A percentile compares a stretch with the other conserved stretches of the same genome.
Evolutionary conservation across 1,140 invertebrate species (phyloP).

Genomic region (Apocrypta bakeri): DNA sequence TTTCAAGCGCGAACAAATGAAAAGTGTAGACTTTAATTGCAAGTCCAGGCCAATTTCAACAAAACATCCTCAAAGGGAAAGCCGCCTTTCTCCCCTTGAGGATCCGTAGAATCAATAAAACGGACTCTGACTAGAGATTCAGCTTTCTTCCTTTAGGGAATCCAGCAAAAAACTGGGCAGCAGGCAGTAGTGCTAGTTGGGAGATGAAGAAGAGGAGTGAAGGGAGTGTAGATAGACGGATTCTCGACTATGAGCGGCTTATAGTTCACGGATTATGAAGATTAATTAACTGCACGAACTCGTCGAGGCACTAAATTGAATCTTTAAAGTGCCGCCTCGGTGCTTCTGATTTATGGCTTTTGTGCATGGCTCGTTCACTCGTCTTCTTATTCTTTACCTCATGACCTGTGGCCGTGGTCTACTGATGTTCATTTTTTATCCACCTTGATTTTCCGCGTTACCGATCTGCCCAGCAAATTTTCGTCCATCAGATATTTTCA

Average conservation of each 20-base stretch:
- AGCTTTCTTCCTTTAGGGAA: slow-evolving; percentile 13
- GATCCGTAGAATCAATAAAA: background rate
- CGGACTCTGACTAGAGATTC: background rate
- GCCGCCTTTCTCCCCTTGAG: background rate
- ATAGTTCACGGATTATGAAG: slow-evolving; percentile 62
- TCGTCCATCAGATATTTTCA: background rate
- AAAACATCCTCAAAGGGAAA: background rate
- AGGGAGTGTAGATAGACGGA: background rate
- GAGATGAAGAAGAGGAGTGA: background rate
- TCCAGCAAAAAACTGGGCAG: background rate
- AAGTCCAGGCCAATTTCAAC: background rate
- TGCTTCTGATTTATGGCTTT: slow-evolving; percentile 60
- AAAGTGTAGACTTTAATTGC: background rate
- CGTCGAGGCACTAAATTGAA: slow-evolving; percentile 64
- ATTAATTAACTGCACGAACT: slow-evolving; percentile 63
- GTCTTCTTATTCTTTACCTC: slow-evolving; percentile 28
- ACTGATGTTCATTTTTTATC: slow-evolving; percentile 38
- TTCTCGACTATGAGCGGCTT: slow-evolving; percentile 41
- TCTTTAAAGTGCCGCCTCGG: slow-evolving; percentile 59
- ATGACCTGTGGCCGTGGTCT: background rate
- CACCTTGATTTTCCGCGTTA: background rate
- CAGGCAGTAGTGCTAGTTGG: background rate
- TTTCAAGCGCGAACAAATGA: background rate
- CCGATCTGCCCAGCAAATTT: slow-evolving; percentile 17
- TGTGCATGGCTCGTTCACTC: slow-evolving; percentile 52